Base-by-base conservation (phyloP, 2,888 invertebrate genomes). In the Rhaphigaster nebulosa region DNA sequence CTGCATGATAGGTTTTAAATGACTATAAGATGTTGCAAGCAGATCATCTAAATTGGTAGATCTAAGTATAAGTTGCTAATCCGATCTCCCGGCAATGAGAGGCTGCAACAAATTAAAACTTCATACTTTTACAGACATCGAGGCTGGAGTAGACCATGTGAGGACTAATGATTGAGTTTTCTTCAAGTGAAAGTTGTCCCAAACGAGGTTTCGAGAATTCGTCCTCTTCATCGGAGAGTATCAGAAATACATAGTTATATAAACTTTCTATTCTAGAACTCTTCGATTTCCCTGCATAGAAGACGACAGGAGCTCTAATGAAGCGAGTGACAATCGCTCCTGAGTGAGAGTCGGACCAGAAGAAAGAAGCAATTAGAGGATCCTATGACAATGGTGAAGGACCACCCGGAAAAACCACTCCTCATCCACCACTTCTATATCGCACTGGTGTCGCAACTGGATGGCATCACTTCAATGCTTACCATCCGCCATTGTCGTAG, bases 351-450 rank as follows among this genome's bases (percentile, higher is more conserved):
- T n/a, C 84, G n/a, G 4, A n/a, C 2, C 45, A 84, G 45, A 84
- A 84, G 84, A 84, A 84, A 84, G 84, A 45, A 84, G 84, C 84
- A 84, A 84, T 84, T 84, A 84, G 84, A 84, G 84, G 45, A n/a
- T 84, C 38, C 38, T 50, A n/a, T 84, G 84, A 84, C 84, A 84
- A 84, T 84, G 84, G 84, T 84, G 84, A 84, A 84, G 84, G 84
- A 84, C 84, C 84, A 84, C 84, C 84, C 84, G 84, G 84, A 84
- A 84, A 84, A 84, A n/a, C 84, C n/a, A 8, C 18, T 38, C 70
- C 70, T 34, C 70, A 76, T 65, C 65, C 70, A 76, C 65, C 34
- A 34, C 18, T 65, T 65, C 1, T 60, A 34, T 65, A 65, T 65
- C 29, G 70, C 18, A 38, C 34, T 76, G 6, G 70, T 76, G 70